Percentiles rank a stretch among this genome's conserved stretches.
Evolutionary conservation across 1,140 invertebrate genomes (phyloP).

Genomic region (Apis mellifera): Amel_HAv3.1 CM009943.2:9283501-9284000

Average conservation of each 20-base stretch:
- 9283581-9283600: background rate
- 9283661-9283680: constrained; percentile 2
- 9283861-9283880: background rate
- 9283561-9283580: constrained; percentile 38
- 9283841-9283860: no score
- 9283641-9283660: constrained; percentile 29
- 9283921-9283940: constrained; percentile 30
- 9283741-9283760: constrained; percentile 8
- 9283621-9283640: background rate
- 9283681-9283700: background rate
- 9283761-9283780: constrained; percentile 9
- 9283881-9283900: constrained; percentile 18
- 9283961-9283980: constrained; percentile 11
- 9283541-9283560: constrained; percentile 44
- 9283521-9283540: background rate
- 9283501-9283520: background rate
- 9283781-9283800: background rate
- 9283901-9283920: constrained; percentile 41
- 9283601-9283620: background rate
- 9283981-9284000: constrained; percentile 9
- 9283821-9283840: background rate
- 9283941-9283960: constrained; percentile 13
- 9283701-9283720: background rate
- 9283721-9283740: background rate
- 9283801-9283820: background rate